phyloP scores from a whole-genome alignment of 1,140 invertebrate genomes.

The Charaxes varanes region DNA sequence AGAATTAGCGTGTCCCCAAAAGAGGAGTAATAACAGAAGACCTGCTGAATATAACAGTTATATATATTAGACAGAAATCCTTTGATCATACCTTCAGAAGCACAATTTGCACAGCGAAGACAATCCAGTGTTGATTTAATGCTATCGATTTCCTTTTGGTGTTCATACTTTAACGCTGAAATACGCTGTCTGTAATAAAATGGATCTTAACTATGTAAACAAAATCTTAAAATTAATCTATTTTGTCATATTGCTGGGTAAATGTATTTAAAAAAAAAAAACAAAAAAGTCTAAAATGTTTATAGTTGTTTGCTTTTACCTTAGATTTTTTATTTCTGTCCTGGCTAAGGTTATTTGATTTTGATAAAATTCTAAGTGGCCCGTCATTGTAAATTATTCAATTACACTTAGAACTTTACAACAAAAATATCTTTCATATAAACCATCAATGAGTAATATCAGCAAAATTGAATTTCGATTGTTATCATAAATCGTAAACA shows the following conservation, averaged over 20 bases:
- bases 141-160: conserved; percentile 50
- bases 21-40: no score
- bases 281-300: no score
- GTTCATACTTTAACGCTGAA: conserved; percentile 51
- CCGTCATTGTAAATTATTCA: conserved; percentile 31
- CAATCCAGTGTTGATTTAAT: conserved; percentile 43
- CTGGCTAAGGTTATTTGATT: conserved; percentile 54
- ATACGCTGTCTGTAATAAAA: conserved; percentile 41
- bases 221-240: not conserved
- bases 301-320: conserved; percentile 17
- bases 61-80: no score
- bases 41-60: no score
- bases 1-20: no score
- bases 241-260: no score
- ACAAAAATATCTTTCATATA: not conserved
- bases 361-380: conserved; percentile 44
- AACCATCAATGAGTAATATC: not conserved
- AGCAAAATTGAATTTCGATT: conserved; percentile 1
- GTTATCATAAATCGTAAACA: conserved; percentile 7
- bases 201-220: not conserved
- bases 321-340: conserved; percentile 62
- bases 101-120: conserved; percentile 47
- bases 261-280: no score
- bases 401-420: not conserved
- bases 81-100: conserved; percentile 48